These are phyloP conservation scores for Vespertilio murinus DNA, from an alignment of 2,797 vertebrate genomes.

Conservation along the genomic window DNA sequence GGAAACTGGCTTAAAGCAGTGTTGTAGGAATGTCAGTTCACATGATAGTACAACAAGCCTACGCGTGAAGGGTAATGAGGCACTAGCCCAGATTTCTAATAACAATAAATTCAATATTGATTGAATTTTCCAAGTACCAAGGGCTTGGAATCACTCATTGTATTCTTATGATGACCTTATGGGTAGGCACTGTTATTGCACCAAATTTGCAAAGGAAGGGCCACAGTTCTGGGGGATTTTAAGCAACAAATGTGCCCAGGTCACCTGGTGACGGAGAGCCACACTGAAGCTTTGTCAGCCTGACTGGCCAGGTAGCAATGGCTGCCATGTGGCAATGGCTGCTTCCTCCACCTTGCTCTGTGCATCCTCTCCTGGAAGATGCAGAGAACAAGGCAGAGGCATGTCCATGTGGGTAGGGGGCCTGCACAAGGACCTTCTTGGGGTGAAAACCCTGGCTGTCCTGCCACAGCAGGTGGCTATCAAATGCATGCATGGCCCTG, in stretches of 20 bases:
- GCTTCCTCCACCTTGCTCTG: background rate
- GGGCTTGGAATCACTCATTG: background rate
- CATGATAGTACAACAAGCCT: conserved; percentile 38
- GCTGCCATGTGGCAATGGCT: background rate
- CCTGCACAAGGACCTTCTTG: background rate
- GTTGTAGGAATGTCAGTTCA: background rate
- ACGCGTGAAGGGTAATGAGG: conserved; percentile 15
- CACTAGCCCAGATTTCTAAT: conserved; percentile 16
- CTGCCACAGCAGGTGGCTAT: background rate
- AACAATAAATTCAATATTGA: conserved; percentile 34
- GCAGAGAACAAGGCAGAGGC: background rate
- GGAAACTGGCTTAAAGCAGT: conserved; percentile 16
- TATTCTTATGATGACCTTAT: background rate
- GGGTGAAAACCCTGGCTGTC: background rate
- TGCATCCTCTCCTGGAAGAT: background rate
- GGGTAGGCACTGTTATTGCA: background rate
- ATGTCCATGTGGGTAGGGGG: background rate
- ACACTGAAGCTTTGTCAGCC: background rate
- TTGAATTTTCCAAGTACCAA: background rate
- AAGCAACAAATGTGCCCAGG: background rate
- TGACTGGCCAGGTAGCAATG: background rate
- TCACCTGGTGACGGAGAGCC: background rate
- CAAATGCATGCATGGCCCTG: background rate
- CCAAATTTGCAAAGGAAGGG: background rate
- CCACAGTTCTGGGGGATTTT: background rate